Evolutionary conservation across 1,140 invertebrate species (phyloP).

Genomic region (Panagrolaimus sp.): DNA sequence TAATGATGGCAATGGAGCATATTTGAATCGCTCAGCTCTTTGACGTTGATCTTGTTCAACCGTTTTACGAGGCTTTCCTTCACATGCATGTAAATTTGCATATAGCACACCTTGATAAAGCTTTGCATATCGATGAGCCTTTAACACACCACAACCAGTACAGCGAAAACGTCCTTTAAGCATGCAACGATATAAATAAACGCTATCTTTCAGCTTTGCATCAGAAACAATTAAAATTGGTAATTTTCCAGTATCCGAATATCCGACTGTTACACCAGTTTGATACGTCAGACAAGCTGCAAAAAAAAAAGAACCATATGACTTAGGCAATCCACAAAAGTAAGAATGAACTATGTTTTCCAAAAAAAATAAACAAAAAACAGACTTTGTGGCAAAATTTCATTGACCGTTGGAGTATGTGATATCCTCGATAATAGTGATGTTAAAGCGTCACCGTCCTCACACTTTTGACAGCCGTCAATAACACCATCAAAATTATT

Average conservation of each 20-base stretch:
- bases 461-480: no score
- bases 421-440: no score
- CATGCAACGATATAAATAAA: background rate
- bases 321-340: no score
- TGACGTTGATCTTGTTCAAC: background rate
- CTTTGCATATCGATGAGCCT: background rate
- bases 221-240: background rate
- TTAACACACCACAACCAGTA: background rate
- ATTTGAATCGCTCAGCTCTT: background rate
- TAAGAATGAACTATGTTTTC: no score
- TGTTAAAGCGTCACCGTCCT: no score
- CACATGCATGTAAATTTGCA: background rate
- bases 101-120: conserved; percentile 8
- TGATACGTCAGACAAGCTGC: no score
- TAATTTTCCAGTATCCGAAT: background rate
- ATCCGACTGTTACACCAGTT: background rate
- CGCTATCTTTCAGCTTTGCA: background rate
- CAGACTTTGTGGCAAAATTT: no score
- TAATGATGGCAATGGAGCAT: background rate
- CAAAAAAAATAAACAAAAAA: no score
- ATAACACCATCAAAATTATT: no score
- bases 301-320: no score
- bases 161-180: background rate
- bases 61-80: background rate
- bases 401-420: no score